Conservation (phyloP, 2,888 invertebrate species). For the Drosophila greeni region DNA sequence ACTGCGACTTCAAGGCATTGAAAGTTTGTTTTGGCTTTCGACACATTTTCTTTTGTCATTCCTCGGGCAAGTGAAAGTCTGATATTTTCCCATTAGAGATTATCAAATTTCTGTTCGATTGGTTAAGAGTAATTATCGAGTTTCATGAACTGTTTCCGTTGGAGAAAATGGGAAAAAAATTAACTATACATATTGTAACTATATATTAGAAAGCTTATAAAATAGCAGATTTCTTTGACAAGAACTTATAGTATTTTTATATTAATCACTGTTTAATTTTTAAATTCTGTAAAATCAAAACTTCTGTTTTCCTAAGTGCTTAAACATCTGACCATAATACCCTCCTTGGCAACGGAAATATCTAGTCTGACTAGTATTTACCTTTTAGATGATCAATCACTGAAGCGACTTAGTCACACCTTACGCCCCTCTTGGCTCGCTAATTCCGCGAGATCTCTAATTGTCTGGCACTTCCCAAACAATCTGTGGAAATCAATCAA, state of each 20-base stretch:
- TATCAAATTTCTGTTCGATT: slow-evolving; percentile 12
- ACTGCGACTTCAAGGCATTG: slow-evolving; percentile 6
- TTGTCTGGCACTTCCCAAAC: slow-evolving; percentile 29
- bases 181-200: too few species aligned
- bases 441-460: slow-evolving; percentile 19
- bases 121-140: slow-evolving; percentile 19
- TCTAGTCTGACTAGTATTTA: background rate
- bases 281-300: too few species aligned
- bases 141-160: slow-evolving; percentile 17
- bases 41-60: slow-evolving; percentile 31
- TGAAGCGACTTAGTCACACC: slow-evolving; percentile 30
- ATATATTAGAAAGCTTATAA: background rate
- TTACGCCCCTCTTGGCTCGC: slow-evolving; percentile 15
- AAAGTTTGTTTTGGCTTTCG: slow-evolving; percentile 25
- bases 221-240: background rate
- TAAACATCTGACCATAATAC: background rate
- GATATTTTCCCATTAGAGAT: slow-evolving; percentile 16
- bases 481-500: slow-evolving; percentile 57
- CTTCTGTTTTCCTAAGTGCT: background rate
- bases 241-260: too few species aligned
- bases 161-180: background rate
- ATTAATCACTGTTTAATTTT: too few species aligned
- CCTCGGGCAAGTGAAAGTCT: slow-evolving; percentile 24
- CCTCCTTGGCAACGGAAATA: too few species aligned
- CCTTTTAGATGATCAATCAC: slow-evolving; percentile 50